Conservation (phyloP, 2,113 vertebrate genomes). For the Datnioides undecimradiatus region DNA sequence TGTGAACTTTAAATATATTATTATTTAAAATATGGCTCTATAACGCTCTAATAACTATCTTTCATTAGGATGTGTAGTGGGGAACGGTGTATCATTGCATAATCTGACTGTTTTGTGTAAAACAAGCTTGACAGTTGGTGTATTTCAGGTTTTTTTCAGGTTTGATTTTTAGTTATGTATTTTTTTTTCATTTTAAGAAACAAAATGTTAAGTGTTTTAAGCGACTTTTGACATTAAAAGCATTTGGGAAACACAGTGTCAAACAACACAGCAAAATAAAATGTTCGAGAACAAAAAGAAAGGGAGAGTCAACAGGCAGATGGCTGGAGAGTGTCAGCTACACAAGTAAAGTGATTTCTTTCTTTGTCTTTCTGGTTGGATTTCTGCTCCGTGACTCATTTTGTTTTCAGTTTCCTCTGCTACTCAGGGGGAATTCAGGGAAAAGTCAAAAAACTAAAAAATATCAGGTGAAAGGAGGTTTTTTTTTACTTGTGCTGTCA, state of each 20-base stretch:
- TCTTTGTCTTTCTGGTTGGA: conserved; percentile 10
- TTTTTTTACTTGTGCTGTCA: conserved; percentile 27
- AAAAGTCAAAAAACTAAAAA: not conserved
- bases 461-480: conserved; percentile 7
- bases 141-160: too few species aligned
- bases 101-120: too few species aligned
- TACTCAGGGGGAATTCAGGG: conserved; percentile 25
- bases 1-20: too few species aligned
- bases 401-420: conserved; percentile 19
- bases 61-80: too few species aligned
- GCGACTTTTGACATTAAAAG: not conserved
- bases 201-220: not conserved
- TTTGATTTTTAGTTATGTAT: too few species aligned
- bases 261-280: not conserved
- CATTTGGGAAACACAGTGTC: not conserved
- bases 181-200: too few species aligned
- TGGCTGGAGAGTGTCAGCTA: conserved; percentile 31
- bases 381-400: conserved; percentile 44
- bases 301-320: conserved; percentile 31
- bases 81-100: too few species aligned
- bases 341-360: conserved; percentile 3
- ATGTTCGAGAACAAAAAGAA: conserved; percentile 8
- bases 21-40: too few species aligned
- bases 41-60: too few species aligned
- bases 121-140: too few species aligned